Evolutionary conservation across 2,888 invertebrate genomes (phyloP), one percentile per base, ranked within the genome.

Genomic region (Dicyrtoma fusca): DNA sequence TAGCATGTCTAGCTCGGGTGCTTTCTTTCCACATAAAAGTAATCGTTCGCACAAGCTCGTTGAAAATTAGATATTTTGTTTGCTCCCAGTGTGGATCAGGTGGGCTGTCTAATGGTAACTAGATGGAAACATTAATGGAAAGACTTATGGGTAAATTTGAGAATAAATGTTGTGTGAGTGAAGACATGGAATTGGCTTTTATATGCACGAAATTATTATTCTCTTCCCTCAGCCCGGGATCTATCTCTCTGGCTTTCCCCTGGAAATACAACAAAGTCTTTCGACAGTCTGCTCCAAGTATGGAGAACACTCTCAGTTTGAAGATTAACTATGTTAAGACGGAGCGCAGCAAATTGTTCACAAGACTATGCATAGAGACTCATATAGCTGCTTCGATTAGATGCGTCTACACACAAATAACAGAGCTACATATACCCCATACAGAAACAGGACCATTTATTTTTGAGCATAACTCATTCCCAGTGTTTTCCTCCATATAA

Each of bases 121-220:
- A 65, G 26, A 65, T 66, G 66, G 21, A 53, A 66, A 55, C 53
- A 66, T 42, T 66, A 66, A 66, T 66, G 66, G 49, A 66, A 66
- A 66, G 66, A 66, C 66, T 66, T 66, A 66, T 66, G 66, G 53
- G 1, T 44, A 44, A 61, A 42, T 61, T 53, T 23, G 13, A n/a
- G 65, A 53, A 53, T 66, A 19, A 53, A 66, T 66, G 44, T 34
- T 25, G 14, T 57, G 23, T 26, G 57, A 57, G 26, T 57, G 57
- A 34, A 34, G 61, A 59, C 59, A 55, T 19, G 44, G 44, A 61
- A 61, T 61, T 61, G 61, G 61, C 44, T 61, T 44, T 44, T 13
- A 61, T 42, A 61, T 23, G 25, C 25, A 57, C n/a, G 26, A 23
- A 42, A 25, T 66, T 66, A 42, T 53, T 55, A 53, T 53, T 53